phyloP scores from a whole-genome alignment of 2,113 vertebrate species.

The Budorcas taxicolor region DNA sequence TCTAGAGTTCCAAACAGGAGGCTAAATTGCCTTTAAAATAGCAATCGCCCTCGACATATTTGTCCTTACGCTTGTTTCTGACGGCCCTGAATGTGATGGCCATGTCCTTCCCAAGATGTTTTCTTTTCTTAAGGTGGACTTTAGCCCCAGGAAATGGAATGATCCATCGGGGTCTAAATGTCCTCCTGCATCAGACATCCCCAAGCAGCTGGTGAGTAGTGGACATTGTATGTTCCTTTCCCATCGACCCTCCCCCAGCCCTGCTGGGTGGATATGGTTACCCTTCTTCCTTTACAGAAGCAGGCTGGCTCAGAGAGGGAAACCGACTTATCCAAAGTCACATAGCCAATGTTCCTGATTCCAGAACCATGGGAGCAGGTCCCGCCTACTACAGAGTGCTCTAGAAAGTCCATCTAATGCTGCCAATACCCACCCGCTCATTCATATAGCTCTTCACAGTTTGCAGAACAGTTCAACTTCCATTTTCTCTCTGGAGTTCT shows the following conservation, averaged over 20 bases:
- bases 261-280: accelerated
- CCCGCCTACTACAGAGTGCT: neutral
- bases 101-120: accelerated
- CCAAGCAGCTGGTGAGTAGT: neutral
- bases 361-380: neutral
- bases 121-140: neutral
- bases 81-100: neutral
- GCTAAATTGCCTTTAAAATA: neutral
- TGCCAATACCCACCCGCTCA: neutral
- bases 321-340: neutral
- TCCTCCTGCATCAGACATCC: neutral
- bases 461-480: neutral
- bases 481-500: neutral
- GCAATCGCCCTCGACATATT: neutral
- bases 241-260: neutral
- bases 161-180: neutral
- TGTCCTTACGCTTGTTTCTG: neutral
- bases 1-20: neutral
- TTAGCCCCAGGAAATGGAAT: neutral
- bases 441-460: neutral
- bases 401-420: neutral
- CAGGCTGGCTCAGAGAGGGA: neutral
- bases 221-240: accelerated
- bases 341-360: neutral
- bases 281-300: neutral